Conservation (phyloP, 30 jellyfish, hydroid and myxozoan genomes). For the Aurelia sp. region DNA sequence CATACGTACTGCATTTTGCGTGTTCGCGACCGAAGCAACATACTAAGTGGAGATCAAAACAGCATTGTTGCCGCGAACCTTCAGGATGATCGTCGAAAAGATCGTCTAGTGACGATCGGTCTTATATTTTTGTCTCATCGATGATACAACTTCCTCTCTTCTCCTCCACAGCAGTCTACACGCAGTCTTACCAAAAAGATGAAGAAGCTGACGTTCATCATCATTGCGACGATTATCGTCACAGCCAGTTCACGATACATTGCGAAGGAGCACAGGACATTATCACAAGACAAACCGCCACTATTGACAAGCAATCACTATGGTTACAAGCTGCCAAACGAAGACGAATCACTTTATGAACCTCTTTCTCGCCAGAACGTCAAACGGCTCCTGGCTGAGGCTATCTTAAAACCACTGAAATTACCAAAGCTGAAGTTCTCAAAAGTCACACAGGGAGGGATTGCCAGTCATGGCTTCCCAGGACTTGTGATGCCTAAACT, state of each 20-base stretch:
- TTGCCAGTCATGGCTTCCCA: too few relatives aligned
- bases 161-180: background rate
- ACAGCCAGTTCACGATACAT: constrained; percentile 18
- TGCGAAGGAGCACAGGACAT: background rate
- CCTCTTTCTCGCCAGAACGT: constrained; percentile 30
- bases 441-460: constrained; percentile 8
- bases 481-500: too few relatives aligned
- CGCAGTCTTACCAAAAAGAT: background rate
- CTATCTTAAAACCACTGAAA: constrained; percentile 11
- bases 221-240: constrained; percentile 2
- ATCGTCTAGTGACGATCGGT: too few relatives aligned
- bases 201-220: background rate
- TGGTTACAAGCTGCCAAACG: too few relatives aligned
- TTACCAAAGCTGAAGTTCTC: constrained; percentile 35
- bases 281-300: background rate
- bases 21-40: too few relatives aligned
- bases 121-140: too few relatives aligned
- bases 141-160: background rate
- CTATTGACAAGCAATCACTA: too few relatives aligned
- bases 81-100: too few relatives aligned
- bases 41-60: too few relatives aligned
- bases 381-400: constrained; percentile 28
- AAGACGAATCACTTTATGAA: background rate
- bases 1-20: too few relatives aligned
- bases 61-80: too few relatives aligned